A percentile compares a stretch with the other conserved stretches of the same genome.
These are phyloP conservation scores for Nomada ruficornis DNA, from an alignment of 2,888 invertebrate species.

Conservation along the genomic window DNA sequence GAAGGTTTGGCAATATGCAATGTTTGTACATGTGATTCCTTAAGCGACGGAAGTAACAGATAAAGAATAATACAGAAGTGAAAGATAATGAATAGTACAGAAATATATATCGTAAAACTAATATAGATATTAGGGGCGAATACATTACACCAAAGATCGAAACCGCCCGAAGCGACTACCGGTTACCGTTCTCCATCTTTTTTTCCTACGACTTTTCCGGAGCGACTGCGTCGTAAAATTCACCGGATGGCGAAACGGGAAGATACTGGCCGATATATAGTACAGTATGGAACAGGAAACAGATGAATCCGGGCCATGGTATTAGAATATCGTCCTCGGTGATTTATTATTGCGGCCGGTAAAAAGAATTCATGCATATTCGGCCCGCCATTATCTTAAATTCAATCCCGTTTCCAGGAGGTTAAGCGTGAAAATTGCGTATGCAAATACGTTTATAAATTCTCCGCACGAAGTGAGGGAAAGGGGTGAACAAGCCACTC, in stretches of 20 bases:
- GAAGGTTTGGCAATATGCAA: no score
- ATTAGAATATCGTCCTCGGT: conserved; percentile 66
- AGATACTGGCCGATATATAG: background rate
- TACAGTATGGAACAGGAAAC: conserved; percentile 5
- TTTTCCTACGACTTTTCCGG: background rate
- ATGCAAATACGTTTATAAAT: conserved; percentile 78
- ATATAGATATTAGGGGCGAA: no score
- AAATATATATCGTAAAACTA: no score
- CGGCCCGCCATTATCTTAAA: conserved; percentile 72
- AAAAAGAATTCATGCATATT: conserved; percentile 75
- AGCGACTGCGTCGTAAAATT: conserved; percentile 19
- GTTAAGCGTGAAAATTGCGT: conserved; percentile 79
- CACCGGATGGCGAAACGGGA: background rate
- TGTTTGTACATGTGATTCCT: no score
- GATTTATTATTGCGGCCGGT: conserved; percentile 71
- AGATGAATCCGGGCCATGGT: conserved; percentile 61
- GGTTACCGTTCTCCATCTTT: background rate
- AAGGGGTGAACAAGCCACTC: conserved; percentile 65
- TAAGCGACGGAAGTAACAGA: no score
- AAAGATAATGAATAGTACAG: no score
- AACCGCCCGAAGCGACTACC: background rate
- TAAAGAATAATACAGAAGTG: no score
- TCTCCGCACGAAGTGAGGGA: conserved; percentile 41
- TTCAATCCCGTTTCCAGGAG: conserved; percentile 78
- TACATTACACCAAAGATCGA: background rate